A percentile compares a stretch with the other conserved stretches of the same genome.
Conservation (phyloP, 2,888 invertebrate species). For the Agelastica alni region DNA sequence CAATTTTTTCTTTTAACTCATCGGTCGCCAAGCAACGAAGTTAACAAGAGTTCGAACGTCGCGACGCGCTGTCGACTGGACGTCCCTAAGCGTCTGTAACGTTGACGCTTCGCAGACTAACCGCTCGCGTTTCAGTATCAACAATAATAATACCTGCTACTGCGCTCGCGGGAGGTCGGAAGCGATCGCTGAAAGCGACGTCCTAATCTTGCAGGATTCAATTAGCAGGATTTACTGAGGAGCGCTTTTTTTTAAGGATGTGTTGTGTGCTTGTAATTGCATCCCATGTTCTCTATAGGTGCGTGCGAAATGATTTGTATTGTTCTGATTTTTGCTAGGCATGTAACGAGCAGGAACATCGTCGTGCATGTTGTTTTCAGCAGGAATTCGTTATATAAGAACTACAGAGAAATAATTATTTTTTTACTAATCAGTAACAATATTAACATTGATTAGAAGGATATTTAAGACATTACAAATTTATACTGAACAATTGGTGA, state of each 20-base stretch:
- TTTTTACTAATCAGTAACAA: no score
- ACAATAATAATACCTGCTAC: slow-evolving; percentile 31
- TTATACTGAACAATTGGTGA: no score
- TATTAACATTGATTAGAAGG: no score
- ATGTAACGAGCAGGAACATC: not conserved
- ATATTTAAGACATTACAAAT: no score
- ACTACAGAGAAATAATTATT: no score
- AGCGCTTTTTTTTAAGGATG: slow-evolving; percentile 21
- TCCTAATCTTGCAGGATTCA: slow-evolving; percentile 30
- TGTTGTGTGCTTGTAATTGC: slow-evolving; percentile 24
- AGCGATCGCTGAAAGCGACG: slow-evolving; percentile 13
- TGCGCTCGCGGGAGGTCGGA: slow-evolving; percentile 22
- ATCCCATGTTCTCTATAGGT: slow-evolving; percentile 25
- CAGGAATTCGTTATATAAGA: no score
- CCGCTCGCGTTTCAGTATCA: slow-evolving; percentile 20
- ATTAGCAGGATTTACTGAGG: slow-evolving; percentile 29
- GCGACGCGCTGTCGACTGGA: slow-evolving; percentile 23
- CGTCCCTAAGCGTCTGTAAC: slow-evolving; percentile 26
- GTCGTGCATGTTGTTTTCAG: no score
- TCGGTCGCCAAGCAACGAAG: slow-evolving; percentile 14
- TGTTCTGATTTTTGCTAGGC: slow-evolving; percentile 6
- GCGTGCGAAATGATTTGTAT: slow-evolving; percentile 15
- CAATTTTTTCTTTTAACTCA: not conserved
- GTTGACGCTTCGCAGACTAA: slow-evolving; percentile 29
- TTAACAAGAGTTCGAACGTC: slow-evolving; percentile 23